Evolutionary conservation across 2,797 vertebrate genomes (phyloP), one percentile per base, ranked within the genome.

Genomic region (Clangula hyemalis): DNA sequence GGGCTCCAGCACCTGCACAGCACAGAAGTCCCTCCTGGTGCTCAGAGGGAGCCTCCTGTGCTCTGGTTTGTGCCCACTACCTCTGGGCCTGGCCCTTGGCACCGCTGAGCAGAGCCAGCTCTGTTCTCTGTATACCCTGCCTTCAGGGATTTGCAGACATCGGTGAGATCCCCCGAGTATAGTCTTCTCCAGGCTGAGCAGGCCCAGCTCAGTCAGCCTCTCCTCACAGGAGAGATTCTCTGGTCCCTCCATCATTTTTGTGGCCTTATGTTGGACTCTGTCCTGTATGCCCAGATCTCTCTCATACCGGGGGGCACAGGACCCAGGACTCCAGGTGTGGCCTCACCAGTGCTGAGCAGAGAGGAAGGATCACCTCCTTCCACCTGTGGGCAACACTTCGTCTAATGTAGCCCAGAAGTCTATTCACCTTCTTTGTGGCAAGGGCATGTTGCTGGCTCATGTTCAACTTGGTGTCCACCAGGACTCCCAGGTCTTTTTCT

Each of bases 391-490:
- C 83, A 81, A 24, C 8, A 22, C 21, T 43, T 75, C 56, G 30
- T 15, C 13, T 51, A 19, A 27, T 49, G 71, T 39, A 64, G 30
- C 34, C 41, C 2, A 4, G 56, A 30, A 32, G 6, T 47, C 25
- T 8, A 39, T 69, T 64, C 0, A 0, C 57, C 8, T 0, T 1
- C 64, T 62, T 83, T 77, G 41, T 10, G 20, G 62, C 30, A 54
- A 47, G 30, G 56, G 34, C n/a, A 39, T 7, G 2, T 47, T 21
- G 30, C n/a, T 75, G 49, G 20, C 27, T 83, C 18, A 6, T 57
- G 27, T 64, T 70, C 72, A 83, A 49, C 34, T 41, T 56, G 13
- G 20, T 57, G 57, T 41, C 30, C 49, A 62, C 25, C 14, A 38
- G 69, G 39, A 27, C 18, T 6, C 39, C 18, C 30, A 68, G 16